A percentile compares a stretch with the other conserved stretches of the same genome.
phyloP scores from a whole-genome alignment of 1,140 invertebrate genomes.

The Danaus melanippus region DNA sequence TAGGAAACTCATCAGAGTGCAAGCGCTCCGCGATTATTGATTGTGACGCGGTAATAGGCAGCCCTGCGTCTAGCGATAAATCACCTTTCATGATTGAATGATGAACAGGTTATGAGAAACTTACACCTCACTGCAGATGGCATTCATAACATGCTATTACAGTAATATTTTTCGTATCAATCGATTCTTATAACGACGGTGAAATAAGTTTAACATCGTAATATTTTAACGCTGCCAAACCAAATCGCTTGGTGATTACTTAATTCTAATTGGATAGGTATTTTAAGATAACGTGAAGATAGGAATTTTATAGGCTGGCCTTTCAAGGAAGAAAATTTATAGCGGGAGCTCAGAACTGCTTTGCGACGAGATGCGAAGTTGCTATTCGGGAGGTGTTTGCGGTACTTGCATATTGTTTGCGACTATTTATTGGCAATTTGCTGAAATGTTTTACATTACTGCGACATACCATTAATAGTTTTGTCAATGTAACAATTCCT shows the following conservation, averaged over 20 bases:
- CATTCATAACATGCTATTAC: too few species aligned
- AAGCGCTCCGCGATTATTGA: constrained; percentile 43
- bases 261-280: constrained; percentile 3
- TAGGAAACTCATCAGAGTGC: constrained; percentile 39
- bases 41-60: constrained; percentile 51
- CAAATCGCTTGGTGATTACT: constrained; percentile 3
- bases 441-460: too few species aligned
- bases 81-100: constrained; percentile 37
- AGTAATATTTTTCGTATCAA: too few species aligned
- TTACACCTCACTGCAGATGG: constrained; percentile 1
- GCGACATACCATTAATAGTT: too few species aligned
- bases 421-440: constrained; percentile 5
- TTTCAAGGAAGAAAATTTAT: constrained; percentile 23
- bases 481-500: too few species aligned
- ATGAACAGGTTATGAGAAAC: constrained; percentile 23
- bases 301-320: too few species aligned
- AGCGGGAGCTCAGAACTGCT: constrained; percentile 23
- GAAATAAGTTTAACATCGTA: not conserved
- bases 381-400: constrained; percentile 23
- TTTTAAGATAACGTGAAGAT: not conserved
- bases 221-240: too few species aligned
- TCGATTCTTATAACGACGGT: not conserved
- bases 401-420: constrained; percentile 27
- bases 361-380: constrained; percentile 18
- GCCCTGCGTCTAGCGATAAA: constrained; percentile 42